Evolutionary conservation across 2,113 vertebrate genomes (phyloP).

Genomic region (Bothrops jararaca): DNA sequence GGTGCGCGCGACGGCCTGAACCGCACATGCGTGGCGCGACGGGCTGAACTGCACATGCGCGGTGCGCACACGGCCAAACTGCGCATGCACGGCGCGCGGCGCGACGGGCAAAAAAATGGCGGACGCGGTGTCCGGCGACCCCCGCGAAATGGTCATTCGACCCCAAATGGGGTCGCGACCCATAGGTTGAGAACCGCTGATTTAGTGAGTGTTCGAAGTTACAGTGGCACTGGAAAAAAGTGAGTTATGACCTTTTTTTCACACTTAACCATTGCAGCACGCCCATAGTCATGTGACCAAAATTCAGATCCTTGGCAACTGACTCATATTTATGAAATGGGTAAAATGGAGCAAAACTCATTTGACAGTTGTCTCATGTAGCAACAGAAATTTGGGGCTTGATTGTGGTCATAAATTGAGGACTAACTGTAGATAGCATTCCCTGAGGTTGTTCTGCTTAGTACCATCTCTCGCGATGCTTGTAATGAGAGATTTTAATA

Average conservation of each 20-base stretch:
- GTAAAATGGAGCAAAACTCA: neutral
- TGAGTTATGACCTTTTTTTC: neutral
- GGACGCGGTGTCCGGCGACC: too few species aligned
- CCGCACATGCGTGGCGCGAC: too few species aligned
- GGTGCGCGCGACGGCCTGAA: too few species aligned
- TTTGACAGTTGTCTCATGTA: neutral
- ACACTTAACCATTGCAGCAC: neutral
- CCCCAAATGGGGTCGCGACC: too few species aligned
- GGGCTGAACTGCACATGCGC: too few species aligned
- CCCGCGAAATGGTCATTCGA: too few species aligned
- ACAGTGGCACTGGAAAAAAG: neutral
- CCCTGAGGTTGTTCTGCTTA: neutral
- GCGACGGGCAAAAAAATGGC: too few species aligned
- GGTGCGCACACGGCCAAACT: too few species aligned
- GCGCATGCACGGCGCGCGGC: too few species aligned
- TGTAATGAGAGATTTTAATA: neutral
- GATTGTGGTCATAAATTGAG: neutral
- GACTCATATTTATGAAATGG: neutral
- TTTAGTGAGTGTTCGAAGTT: neutral
- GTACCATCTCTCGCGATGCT: neutral
- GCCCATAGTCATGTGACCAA: neutral
- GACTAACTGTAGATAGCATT: neutral
- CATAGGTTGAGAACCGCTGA: too few species aligned
- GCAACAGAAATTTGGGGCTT: neutral
- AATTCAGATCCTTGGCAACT: neutral